Conservation (phyloP, 1,140 invertebrate genomes). For the Trialeurodes vaporariorum region DNA sequence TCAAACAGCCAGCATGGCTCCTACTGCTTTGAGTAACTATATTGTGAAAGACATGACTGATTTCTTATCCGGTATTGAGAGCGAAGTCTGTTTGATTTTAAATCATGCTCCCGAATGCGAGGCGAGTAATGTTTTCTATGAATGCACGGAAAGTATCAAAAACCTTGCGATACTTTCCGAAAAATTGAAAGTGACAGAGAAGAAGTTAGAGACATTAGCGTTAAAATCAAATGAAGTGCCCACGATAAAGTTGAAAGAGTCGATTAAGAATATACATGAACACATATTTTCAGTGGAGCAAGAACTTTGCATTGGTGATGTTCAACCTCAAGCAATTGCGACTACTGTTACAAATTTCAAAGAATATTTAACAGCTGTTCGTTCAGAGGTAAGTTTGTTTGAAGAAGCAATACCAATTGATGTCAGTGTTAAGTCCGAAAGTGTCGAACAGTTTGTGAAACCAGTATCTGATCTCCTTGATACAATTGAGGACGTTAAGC, state of each 20-base stretch:
- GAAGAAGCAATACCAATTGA: background rate
- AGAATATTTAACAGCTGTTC: background rate
- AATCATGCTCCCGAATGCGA: background rate
- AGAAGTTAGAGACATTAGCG: background rate
- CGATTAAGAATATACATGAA: background rate
- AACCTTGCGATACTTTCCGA: background rate
- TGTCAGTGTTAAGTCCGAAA: background rate
- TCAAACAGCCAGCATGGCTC: background rate
- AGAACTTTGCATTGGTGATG: background rate
- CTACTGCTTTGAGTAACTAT: background rate
- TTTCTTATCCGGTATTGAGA: background rate
- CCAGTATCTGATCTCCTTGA: constrained; percentile 3
- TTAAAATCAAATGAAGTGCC: background rate
- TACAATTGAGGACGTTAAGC: constrained; percentile 7
- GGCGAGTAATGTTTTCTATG: background rate
- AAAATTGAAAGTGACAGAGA: background rate
- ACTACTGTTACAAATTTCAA: background rate
- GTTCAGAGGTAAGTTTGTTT: background rate
- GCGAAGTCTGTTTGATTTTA: background rate
- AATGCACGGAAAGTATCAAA: background rate
- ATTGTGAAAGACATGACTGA: background rate
- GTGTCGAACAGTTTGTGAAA: constrained; percentile 5
- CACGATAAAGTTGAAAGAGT: background rate
- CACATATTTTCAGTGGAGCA: background rate
- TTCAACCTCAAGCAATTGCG: background rate